Percentiles rank a stretch among this genome's conserved stretches.
phyloP scores from a whole-genome alignment of 2,888 invertebrate species.

The Athalia cordata region DNA sequence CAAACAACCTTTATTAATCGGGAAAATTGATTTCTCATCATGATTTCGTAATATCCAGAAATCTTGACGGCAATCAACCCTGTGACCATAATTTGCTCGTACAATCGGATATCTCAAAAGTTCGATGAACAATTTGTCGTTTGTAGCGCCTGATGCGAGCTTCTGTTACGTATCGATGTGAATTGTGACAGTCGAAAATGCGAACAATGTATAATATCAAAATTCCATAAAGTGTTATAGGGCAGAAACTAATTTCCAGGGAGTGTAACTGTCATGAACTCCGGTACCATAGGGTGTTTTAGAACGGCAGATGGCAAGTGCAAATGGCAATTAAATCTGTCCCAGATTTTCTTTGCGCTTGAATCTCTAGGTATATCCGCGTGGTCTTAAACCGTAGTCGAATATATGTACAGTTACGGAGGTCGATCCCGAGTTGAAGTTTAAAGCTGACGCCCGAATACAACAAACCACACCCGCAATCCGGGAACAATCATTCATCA shows the following conservation, averaged over 20 bases:
- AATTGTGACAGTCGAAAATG: too few species aligned
- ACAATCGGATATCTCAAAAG: too few species aligned
- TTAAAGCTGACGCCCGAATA: conserved; percentile 17
- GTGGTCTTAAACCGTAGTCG: not conserved
- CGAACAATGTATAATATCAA: not conserved
- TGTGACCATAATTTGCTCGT: too few species aligned
- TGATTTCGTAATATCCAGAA: too few species aligned
- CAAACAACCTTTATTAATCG: too few species aligned
- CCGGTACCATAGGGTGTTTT: not conserved
- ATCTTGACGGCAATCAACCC: too few species aligned
- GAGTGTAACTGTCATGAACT: conserved; percentile 14
- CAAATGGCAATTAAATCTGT: conserved; percentile 29
- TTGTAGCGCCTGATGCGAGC: too few species aligned
- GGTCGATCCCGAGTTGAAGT: not conserved
- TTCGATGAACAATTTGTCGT: too few species aligned
- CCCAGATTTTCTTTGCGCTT: conserved; percentile 23
- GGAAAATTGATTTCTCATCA: too few species aligned
- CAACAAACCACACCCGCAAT: not conserved
- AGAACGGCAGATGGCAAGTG: conserved; percentile 6
- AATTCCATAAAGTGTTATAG: conserved; percentile 5
- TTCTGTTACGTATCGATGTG: too few species aligned
- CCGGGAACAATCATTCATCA: not conserved
- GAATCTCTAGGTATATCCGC: not conserved
- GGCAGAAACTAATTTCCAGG: conserved; percentile 15
- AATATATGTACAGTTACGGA: not conserved